phyloP scores from a whole-genome alignment of 2,888 invertebrate species.

The Eulithis prunata region DNA sequence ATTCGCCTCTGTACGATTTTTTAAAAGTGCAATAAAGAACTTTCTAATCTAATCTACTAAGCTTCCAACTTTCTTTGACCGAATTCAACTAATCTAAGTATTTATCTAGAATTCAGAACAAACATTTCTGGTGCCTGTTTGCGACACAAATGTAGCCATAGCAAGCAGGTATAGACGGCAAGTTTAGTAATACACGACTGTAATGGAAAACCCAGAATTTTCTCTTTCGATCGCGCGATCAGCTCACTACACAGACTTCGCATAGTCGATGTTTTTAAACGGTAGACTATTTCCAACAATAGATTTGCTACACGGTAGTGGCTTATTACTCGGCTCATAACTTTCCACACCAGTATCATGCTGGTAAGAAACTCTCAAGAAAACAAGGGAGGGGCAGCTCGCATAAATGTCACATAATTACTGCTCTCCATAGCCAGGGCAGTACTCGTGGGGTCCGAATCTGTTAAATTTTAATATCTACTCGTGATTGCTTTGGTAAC shows the following conservation, averaged over 20 bases:
- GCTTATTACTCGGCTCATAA: conserved; percentile 39
- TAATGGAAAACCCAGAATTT: conserved; percentile 4
- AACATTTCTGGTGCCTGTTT: too few species aligned
- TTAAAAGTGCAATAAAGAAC: too few species aligned
- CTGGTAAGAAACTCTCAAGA: conserved; percentile 56
- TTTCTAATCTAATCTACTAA: too few species aligned
- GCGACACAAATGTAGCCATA: background rate
- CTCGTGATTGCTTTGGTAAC: conserved; percentile 25
- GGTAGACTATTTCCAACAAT: background rate
- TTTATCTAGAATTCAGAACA: too few species aligned
- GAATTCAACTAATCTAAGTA: too few species aligned
- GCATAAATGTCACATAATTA: conserved; percentile 74
- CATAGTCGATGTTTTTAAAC: background rate
- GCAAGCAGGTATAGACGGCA: conserved; percentile 1
- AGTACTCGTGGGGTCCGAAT: conserved; percentile 41
- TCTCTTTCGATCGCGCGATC: background rate
- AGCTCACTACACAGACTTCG: background rate
- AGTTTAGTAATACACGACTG: conserved; percentile 8
- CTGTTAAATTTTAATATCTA: conserved; percentile 25
- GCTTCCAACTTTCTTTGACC: too few species aligned
- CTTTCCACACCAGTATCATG: conserved; percentile 57
- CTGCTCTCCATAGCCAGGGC: conserved; percentile 56
- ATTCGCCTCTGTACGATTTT: too few species aligned
- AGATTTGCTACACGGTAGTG: conserved; percentile 6
- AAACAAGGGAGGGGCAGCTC: conserved; percentile 53